phyloP scores from a whole-genome alignment of 2,113 vertebrate genomes.

The Procavia capensis region DNA sequence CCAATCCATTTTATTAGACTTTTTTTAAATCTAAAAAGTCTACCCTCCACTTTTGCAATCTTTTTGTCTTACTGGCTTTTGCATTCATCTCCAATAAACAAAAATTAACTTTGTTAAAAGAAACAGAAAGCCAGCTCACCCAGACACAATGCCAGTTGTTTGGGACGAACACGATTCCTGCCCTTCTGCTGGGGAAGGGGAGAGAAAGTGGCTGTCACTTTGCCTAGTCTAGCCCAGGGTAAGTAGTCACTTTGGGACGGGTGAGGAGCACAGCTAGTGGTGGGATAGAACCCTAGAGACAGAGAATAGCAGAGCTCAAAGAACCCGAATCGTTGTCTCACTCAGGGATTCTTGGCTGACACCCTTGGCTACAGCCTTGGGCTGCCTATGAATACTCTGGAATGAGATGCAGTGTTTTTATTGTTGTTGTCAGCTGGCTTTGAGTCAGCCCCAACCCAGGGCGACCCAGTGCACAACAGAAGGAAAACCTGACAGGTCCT shows the following conservation, averaged over 20 bases:
- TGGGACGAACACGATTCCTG: neutral
- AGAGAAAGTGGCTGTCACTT: neutral
- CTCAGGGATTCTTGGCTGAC: neutral
- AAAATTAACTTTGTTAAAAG: neutral
- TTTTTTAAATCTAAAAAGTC: neutral
- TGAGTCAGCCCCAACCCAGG: too few species aligned
- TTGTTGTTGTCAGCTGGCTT: too few species aligned
- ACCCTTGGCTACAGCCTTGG: too few species aligned
- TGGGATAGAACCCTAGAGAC: neutral
- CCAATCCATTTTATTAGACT: too few species aligned
- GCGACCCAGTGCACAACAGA: too few species aligned
- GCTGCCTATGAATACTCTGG: neutral
- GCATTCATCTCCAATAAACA: neutral
- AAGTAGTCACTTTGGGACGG: neutral
- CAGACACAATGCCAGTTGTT: neutral
- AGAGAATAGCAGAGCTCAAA: neutral
- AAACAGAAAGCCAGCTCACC: neutral
- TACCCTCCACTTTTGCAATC: neutral
- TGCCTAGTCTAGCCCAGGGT: rapidly evolving
- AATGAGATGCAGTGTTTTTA: rapidly evolving
- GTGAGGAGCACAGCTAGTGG: neutral
- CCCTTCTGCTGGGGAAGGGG: rapidly evolving
- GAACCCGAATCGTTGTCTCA: neutral
- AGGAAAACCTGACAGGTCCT: too few species aligned
- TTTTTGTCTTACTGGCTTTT: neutral